Evolutionary conservation across 2,113 vertebrate genomes (phyloP).

Genomic region (Brachypteracias leptosomus): DNA sequence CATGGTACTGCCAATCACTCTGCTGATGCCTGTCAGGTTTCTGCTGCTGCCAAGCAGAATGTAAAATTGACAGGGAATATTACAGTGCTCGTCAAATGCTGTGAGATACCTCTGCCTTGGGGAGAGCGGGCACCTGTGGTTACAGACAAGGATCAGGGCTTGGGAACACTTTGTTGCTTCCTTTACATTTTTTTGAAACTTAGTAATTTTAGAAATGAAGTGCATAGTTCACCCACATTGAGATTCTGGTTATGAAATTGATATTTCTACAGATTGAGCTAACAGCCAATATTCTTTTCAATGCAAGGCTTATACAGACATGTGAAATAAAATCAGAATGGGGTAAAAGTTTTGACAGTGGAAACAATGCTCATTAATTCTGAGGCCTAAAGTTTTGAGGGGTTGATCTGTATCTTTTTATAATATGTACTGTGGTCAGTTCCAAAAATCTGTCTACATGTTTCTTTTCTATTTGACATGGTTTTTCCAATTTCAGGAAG

Average conservation of each 20-base stretch:
- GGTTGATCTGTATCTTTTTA: conserved; percentile 40
- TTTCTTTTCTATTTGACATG: conserved; percentile 47
- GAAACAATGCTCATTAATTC: conserved; percentile 39
- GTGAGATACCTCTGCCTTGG: conserved; percentile 61
- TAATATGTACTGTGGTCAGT: conserved; percentile 33
- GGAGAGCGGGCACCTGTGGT: conserved; percentile 66
- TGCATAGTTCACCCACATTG: background rate
- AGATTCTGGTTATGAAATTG: background rate
- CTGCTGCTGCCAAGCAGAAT: conserved; percentile 60
- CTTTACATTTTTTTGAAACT: background rate
- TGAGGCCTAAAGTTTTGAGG: conserved; percentile 13
- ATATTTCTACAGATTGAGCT: conserved; percentile 6
- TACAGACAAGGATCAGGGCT: conserved; percentile 48
- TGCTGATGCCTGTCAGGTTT: conserved; percentile 66
- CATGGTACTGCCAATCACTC: conserved; percentile 67
- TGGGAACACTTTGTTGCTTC: conserved; percentile 21
- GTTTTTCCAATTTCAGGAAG: conserved; percentile 36
- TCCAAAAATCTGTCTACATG: conserved; percentile 57
- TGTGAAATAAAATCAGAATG: conserved; percentile 35
- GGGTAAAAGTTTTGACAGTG: conserved; percentile 32
- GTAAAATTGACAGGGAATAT: conserved; percentile 71
- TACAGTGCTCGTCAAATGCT: conserved; percentile 21
- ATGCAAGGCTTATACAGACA: background rate
- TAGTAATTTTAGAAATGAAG: background rate
- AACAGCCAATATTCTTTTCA: background rate